These are phyloP conservation scores for Mythimna ferrago DNA, from an alignment of 2,888 invertebrate species.

Conservation along the genomic window DNA sequence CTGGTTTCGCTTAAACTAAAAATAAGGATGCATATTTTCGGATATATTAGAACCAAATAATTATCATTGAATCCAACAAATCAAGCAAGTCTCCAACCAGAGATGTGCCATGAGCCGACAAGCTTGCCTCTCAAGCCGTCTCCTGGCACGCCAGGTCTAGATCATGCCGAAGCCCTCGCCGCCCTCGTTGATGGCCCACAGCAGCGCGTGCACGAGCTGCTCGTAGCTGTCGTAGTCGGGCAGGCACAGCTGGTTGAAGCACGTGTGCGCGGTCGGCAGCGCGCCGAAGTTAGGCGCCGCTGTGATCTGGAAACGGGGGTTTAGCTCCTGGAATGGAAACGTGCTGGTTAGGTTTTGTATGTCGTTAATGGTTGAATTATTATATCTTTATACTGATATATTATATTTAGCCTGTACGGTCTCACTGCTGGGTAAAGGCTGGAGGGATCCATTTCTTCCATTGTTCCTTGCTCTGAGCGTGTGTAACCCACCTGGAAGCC, in stretches of 20 bases:
- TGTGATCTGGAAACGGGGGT: slow-evolving; percentile 97
- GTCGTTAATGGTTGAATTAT: too few species aligned
- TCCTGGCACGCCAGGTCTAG: slow-evolving; percentile 34
- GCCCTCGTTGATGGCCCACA: slow-evolving; percentile 98
- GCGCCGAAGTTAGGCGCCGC: slow-evolving; percentile 97
- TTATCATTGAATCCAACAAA: too few species aligned
- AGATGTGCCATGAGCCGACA: too few species aligned
- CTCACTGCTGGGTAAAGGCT: too few species aligned
- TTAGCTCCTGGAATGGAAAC: slow-evolving; percentile 91
- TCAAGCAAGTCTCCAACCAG: neutral
- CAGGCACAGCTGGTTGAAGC: slow-evolving; percentile 98
- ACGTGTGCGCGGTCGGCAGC: slow-evolving; percentile 98
- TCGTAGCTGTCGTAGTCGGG: slow-evolving; percentile 98
- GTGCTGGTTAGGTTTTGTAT: neutral
- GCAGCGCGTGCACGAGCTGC: slow-evolving; percentile 96
- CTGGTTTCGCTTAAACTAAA: too few species aligned
- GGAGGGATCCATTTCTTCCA: too few species aligned
- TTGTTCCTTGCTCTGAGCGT: too few species aligned
- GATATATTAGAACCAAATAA: too few species aligned
- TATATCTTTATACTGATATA: too few species aligned
- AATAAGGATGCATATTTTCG: too few species aligned
- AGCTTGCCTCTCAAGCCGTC: too few species aligned
- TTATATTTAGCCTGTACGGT: too few species aligned
- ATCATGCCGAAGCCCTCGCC: slow-evolving; percentile 96
- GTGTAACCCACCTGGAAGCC: slow-evolving; percentile 93